Base-by-base conservation (phyloP, 2,888 invertebrate species). In the Hirtodrosophila alboralis region DNA sequence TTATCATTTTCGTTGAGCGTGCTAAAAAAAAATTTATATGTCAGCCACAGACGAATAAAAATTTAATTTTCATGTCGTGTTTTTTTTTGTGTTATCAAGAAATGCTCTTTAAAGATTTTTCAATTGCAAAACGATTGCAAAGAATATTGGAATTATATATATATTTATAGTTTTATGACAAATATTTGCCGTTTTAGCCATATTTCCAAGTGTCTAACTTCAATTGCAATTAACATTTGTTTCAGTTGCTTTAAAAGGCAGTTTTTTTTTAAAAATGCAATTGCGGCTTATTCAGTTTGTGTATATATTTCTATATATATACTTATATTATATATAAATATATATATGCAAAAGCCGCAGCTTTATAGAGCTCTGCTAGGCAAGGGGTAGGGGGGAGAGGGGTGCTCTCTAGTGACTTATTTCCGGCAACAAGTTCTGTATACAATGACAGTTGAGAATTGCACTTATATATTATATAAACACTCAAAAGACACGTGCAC, bases 391-490 rank as follows among this genome's bases (percentile, higher is more conserved):
- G 7, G 41, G 21, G n/a, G 9, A 13, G 18, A 14, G 10, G 9
- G 28, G 2, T 13, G 12, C 1, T 13, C 21, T 23, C 12, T 26
- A 2, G 18, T n/a, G 13, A 38, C 21, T 44, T 43, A 51, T 27
- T 67, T 80, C 72, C 57, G 73, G 63, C 72, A 83, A 72, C 58
- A 68, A 61, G 27, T 53, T 58, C 44, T 41, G 10, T 18, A 4
- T 30, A 7, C 31, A n/a, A n/a, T 18, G 23, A 14, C 36, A 43
- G 31, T 37, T 33, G 37, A 41, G 41, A 51, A 51, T 41, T 41
- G 54, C 33, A 54, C 45, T 84, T 78, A 84, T 41, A 74, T 84
- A 84, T 84, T 78, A 84, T 41, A 74, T 84, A 84, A 84, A 60
- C 52, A 47, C 37, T 44, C n/a, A 9, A 38, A n/a, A 23, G 62